Percentiles rank a stretch among this genome's conserved stretches.
phyloP scores from a whole-genome alignment of 2,113 vertebrate genomes.

The Anolis sagrei region DNA sequence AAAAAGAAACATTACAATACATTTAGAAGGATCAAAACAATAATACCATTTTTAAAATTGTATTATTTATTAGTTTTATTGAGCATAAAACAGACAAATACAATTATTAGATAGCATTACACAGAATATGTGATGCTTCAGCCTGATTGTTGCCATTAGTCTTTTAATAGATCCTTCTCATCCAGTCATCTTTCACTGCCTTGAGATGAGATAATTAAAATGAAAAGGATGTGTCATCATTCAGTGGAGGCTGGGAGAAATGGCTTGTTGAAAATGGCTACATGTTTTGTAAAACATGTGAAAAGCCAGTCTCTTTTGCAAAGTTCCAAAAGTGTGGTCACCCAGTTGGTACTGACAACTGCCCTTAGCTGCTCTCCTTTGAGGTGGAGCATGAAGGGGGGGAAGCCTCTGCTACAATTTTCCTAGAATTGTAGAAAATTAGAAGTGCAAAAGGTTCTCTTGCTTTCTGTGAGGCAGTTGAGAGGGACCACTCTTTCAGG shows the following conservation, averaged over 20 bases:
- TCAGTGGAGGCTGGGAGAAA: background rate
- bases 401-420: background rate
- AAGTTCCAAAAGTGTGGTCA: background rate
- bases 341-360: background rate
- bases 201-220: slow-evolving; percentile 50
- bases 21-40: too few relatives aligned
- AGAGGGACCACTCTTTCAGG: background rate
- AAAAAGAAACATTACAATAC: too few relatives aligned
- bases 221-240: slow-evolving; percentile 18
- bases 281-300: slow-evolving; percentile 43
- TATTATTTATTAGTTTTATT: too few relatives aligned
- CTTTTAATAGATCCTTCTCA: background rate
- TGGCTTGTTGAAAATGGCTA: slow-evolving; percentile 46
- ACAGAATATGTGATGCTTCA: background rate
- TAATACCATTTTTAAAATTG: too few relatives aligned
- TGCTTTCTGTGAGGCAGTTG: background rate
- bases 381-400: background rate
- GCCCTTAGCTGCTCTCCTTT: background rate
- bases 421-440: background rate
- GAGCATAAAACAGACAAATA: background rate
- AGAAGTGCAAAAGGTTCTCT: too few relatives aligned
- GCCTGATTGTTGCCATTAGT: background rate
- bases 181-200: slow-evolving; percentile 22
- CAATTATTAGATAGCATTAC: background rate
- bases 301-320: slow-evolving; percentile 18